Evolutionary conservation across 2,113 vertebrate genomes (phyloP).

Genomic region (Triplophysa rosa): DNA sequence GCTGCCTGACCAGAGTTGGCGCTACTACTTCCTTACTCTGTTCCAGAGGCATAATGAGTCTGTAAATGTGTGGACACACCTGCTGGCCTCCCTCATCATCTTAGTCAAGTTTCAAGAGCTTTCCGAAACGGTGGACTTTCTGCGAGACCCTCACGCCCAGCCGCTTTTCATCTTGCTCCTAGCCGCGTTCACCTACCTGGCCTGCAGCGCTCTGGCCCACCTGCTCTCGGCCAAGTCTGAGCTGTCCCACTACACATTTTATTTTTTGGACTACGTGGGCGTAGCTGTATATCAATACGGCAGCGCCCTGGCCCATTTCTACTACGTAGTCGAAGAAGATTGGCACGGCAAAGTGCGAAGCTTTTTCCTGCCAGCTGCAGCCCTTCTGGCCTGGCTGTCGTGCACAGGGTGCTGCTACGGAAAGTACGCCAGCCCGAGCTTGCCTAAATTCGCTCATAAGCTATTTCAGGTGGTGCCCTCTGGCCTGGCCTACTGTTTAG

Average conservation of each 20-base stretch:
- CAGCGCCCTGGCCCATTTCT: constrained; percentile 88
- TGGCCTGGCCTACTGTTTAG: constrained; percentile 85
- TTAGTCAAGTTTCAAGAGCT: constrained; percentile 83
- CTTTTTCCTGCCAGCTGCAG: constrained; percentile 80
- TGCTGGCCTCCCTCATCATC: constrained; percentile 82
- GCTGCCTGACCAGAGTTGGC: constrained; percentile 83
- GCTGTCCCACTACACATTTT: constrained; percentile 93
- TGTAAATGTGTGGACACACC: constrained; percentile 91
- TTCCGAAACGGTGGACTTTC: constrained; percentile 81
- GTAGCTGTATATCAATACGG: constrained; percentile 92
- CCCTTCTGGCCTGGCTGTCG: constrained; percentile 88
- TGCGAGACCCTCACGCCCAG: constrained; percentile 83
- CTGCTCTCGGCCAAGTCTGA: constrained; percentile 93
- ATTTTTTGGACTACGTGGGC: constrained; percentile 95
- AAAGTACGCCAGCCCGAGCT: constrained; percentile 78
- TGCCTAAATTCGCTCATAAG: constrained; percentile 73
- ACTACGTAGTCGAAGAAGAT: constrained; percentile 84
- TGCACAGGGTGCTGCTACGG: constrained; percentile 91
- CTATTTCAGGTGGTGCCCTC: constrained; percentile 92
- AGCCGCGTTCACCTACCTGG: constrained; percentile 86
- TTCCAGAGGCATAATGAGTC: constrained; percentile 95
- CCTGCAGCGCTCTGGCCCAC: constrained; percentile 87
- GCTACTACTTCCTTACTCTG: constrained; percentile 88
- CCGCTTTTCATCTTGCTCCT: constrained; percentile 87
- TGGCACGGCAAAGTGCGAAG: constrained; percentile 79